Base-by-base conservation (phyloP, 2,888 invertebrate species). In the Pharmacophagus antenor region DNA sequence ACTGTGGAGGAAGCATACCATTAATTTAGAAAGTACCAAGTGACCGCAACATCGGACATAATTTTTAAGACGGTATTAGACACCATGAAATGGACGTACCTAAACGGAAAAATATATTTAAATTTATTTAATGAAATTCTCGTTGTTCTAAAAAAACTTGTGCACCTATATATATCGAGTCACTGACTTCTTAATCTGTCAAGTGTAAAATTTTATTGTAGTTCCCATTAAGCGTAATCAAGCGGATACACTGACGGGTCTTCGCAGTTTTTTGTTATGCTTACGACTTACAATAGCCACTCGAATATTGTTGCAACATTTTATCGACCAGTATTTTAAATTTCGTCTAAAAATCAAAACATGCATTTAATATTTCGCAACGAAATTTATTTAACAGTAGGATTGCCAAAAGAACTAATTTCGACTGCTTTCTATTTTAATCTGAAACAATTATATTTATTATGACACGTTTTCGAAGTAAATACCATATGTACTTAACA, bases 191-290 rank as follows among this genome's bases (percentile, higher is more conserved):
- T 50, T 37, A 51, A 57, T 63, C 27, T 58, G 50, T 27, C 51
- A 20, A 52, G 56, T 52, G 57, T 55, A 61, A 66, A 56, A 57
- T 56, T 58, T 62, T 62, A 55, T 61, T 63, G 50, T 52, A 54
- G 50, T 42, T 62, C 52, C 51, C 51, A 17, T 41, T 25, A 44
- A 59, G 59, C 56, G 61, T 65, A 62, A 66, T 64, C 62, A 64
- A 63, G 55, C 27, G 57, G 42, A 37, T 52, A 62, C 62, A 62
- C 47, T 57, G 55, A 51, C 47, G 62, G 62, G 58, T 59, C 62
- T 63, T 57, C 62, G 55, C 60, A 58, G n/a, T 53, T 47, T 53
- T 47, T 48, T 49, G 23, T 56, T 50, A 49, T 31, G 47, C 22
- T 46, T 48, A 47, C 37, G 51, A 52, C 47, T 18, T 10, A 15